phyloP scores from a whole-genome alignment of 1,140 invertebrate species.

The Octopus sinensis region DNA sequence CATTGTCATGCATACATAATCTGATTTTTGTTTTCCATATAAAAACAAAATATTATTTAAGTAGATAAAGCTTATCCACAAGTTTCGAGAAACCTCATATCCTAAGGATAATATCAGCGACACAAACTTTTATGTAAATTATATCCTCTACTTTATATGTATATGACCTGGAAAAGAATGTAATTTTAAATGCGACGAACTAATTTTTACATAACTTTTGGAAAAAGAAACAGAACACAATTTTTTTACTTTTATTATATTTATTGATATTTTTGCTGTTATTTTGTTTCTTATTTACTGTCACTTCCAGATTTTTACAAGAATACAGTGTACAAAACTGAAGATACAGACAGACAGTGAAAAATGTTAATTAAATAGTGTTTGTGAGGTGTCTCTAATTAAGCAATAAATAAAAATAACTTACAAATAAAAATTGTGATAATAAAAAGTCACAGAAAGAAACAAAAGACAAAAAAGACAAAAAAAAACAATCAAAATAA shows the following conservation, averaged over 20 bases:
- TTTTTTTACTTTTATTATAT: background rate
- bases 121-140: too few relatives aligned
- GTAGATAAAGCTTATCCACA: too few relatives aligned
- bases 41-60: too few relatives aligned
- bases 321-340: slow-evolving; percentile 13
- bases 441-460: background rate
- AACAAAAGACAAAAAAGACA: background rate
- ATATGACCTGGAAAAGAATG: too few relatives aligned
- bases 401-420: background rate
- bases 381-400: too few relatives aligned
- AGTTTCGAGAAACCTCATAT: too few relatives aligned
- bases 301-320: slow-evolving; percentile 2
- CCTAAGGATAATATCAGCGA: too few relatives aligned
- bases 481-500: background rate
- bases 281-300: slow-evolving; percentile 1
- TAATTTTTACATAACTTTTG: background rate
- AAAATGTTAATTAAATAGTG: background rate
- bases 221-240: background rate
- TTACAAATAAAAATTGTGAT: background rate
- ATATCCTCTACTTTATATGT: too few relatives aligned
- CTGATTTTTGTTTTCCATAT: too few relatives aligned
- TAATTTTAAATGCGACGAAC: too few relatives aligned
- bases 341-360: background rate
- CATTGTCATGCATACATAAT: too few relatives aligned
- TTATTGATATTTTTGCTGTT: slow-evolving; percentile 7